A percentile compares a stretch with the other conserved stretches of the same genome.
These are phyloP conservation scores for Metallyticus violacea DNA, from an alignment of 2,888 invertebrate species.

Conservation along the genomic window DNA sequence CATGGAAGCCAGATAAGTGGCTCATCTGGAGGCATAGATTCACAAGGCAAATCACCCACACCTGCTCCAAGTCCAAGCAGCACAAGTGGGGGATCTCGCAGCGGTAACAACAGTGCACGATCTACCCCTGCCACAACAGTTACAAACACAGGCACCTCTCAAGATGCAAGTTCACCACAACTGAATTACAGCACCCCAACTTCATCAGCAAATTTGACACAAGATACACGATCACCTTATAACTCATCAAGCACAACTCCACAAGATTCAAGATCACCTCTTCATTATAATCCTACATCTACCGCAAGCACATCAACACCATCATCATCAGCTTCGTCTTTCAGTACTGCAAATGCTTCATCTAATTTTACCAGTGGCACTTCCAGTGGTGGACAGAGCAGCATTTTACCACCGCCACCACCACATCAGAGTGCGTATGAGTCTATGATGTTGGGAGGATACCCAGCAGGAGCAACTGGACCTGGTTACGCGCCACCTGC, in stretches of 20 bases:
- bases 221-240: neutral
- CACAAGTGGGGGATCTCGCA: constrained; percentile 23
- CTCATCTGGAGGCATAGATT: neutral
- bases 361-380: neutral
- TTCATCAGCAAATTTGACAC: neutral
- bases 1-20: neutral
- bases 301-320: neutral
- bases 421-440: constrained; percentile 27
- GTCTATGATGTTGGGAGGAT: constrained; percentile 25
- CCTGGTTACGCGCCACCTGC: constrained; percentile 4
- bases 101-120: constrained; percentile 27
- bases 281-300: neutral
- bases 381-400: neutral
- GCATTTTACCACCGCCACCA: neutral
- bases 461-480: constrained; percentile 10
- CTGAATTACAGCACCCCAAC: neutral
- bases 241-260: neutral
- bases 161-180: constrained; percentile 3
- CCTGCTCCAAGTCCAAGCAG: constrained; percentile 20
- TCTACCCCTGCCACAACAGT: constrained; percentile 21
- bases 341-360: neutral
- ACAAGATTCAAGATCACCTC: neutral
- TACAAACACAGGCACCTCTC: neutral
- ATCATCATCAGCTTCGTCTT: neutral
- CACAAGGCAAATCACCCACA: constrained; percentile 1